Evolutionary conservation across 2,888 invertebrate species (phyloP).

Genomic region (Lysandra bellargus): DNA sequence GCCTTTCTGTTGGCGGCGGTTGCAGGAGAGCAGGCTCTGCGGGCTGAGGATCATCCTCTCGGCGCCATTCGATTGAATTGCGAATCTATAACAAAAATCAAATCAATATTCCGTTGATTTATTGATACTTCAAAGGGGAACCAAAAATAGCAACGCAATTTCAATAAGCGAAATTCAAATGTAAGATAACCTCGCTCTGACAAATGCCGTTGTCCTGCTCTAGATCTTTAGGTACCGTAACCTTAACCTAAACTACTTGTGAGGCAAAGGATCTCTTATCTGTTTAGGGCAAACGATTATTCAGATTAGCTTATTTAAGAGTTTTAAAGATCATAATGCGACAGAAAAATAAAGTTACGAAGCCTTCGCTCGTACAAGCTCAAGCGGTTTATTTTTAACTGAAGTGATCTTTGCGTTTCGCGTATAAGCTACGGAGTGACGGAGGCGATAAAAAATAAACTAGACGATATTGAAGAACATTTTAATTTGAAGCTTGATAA

Average conservation of each 20-base stretch:
- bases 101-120: background rate
- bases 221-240: background rate
- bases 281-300: background rate
- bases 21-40: constrained; percentile 93
- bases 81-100: constrained; percentile 76
- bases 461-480: constrained; percentile 11
- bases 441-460: constrained; percentile 1
- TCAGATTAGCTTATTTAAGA: background rate
- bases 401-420: constrained; percentile 40
- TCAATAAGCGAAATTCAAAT: background rate
- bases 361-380: constrained; percentile 20
- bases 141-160: background rate
- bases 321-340: background rate
- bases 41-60: constrained; percentile 87
- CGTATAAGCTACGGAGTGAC: background rate
- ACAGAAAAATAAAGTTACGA: constrained; percentile 31
- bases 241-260: background rate
- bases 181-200: background rate
- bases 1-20: constrained; percentile 86
- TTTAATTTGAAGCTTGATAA: background rate
- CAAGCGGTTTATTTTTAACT: constrained; percentile 45
- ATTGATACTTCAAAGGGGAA: background rate
- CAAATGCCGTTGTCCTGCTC: background rate
- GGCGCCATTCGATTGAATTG: constrained; percentile 90
- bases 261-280: background rate